Evolutionary conservation across 2,888 invertebrate genomes (phyloP), one percentile per base, ranked within the genome.

Genomic region (Folsomia manolachei): DNA sequence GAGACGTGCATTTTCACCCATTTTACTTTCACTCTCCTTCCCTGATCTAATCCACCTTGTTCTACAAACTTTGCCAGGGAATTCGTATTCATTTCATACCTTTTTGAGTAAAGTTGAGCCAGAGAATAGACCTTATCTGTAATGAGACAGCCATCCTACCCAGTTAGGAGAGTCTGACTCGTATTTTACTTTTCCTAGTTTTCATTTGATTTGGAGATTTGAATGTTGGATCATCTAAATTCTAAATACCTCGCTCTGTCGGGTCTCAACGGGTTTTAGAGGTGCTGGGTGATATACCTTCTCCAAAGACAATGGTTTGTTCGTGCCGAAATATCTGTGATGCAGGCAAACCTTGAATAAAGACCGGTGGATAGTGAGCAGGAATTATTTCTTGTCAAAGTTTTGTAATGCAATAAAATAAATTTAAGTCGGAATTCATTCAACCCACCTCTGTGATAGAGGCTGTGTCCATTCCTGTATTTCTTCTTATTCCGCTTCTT

Each of bases 381-480:
- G 39, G 14, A 39, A 39, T 39, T 39, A 39, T 39, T 39, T 39
- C 39, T 39, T 39, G 39, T 39, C 39, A 39, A 39, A 39, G 39
- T 39, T 9, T 39, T 39, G 39, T 39, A 39, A 39, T 39, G 39
- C 39, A 39, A 39, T 39, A 39, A 39, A 39, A 39, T 39, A 39
- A 39, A 39, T 39, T 39, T 39, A 39, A 39, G 39, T 39, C 14
- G 39, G 39, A 39, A 9, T 39, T 14, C 39, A 39, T 9, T n/a
- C 39, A 9, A 9, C 39, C 7, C 39, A 39, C 39, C 39, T 39
- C 39, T 39, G 39, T 19, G 21, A n/a, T 21, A 27, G 61, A 24
- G 39, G 63, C 63, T 25, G 64, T 65, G 56, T 72, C 71, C 64
- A 62, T 72, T 52, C 72, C 14, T 14, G 39, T 4, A 39, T n/a